Evolutionary conservation across 2,888 invertebrate species (phyloP), one percentile per base, ranked within the genome.

Genomic region (Caenorhabditis zanzibari): DNA sequence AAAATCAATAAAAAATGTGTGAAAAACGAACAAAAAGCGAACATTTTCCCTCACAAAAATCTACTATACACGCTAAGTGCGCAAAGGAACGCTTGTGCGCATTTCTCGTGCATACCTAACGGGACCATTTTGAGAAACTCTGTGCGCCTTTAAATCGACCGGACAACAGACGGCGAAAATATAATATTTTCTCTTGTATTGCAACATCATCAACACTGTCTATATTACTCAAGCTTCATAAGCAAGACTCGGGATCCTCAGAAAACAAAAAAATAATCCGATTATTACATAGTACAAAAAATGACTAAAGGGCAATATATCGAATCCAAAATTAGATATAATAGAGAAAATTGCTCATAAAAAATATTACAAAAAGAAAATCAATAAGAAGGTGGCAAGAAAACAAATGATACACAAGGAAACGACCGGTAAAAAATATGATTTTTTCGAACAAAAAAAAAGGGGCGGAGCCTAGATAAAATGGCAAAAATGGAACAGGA

Each of bases 211-310:
- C 12, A 44, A 44, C 14, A 12, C 2, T 16, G 44, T 44, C 14
- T 44, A 44, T 52, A 52, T 22, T 52, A 52, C 24, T 61, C 68
- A 69, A 69, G 76, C 76, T 77, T 77, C 69, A 77, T 77, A 77
- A 77, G 76, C 76, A 52, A 32, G 16, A 16, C 19, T 26, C 44
- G 16, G 14, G 4, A 10, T 44, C 14, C n/a, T 1, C 44, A 4
- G 22, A 26, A 26, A 54, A 35, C 0, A 59, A 59, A 38, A 12
- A 38, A 58, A 61, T 61, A 61, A 19, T 44, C 12, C 41, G 22
- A 41, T 61, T 61, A 61, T 61, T 61, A 61, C 35, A 59, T 38
- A 61, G 32, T 35, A 59, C 32, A 59, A 16, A 61, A 35, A 38
- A 28, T 32, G 56, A 58, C 32, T 32, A 22, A 26, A 12, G 52